Evolutionary conservation across 1,140 invertebrate species (phyloP).

Genomic region (Carposina sasakii): DNA sequence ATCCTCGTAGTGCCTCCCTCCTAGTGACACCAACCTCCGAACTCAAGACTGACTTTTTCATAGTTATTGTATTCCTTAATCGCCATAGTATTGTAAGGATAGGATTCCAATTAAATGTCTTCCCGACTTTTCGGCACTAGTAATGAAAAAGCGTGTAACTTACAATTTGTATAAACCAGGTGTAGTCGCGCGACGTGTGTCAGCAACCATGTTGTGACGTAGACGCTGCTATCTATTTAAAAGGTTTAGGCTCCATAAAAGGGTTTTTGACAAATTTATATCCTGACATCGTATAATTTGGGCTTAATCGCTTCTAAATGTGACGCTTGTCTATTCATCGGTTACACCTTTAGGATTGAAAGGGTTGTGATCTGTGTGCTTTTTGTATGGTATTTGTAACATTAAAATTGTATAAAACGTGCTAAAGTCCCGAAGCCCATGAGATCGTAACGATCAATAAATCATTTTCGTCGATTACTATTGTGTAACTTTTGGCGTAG

Average conservation of each 20-base stretch:
- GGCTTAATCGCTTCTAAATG: constrained; percentile 35
- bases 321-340: constrained; percentile 29
- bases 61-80: constrained; percentile 43
- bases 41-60: constrained; percentile 65
- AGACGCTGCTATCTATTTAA: constrained; percentile 28
- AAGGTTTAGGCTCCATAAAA: constrained; percentile 30
- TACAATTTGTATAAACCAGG: constrained; percentile 25
- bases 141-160: constrained; percentile 20
- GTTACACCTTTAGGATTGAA: constrained; percentile 41
- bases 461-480: too few relatives aligned
- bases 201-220: constrained; percentile 38
- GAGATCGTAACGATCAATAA: too few relatives aligned
- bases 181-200: constrained; percentile 12
- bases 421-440: too few relatives aligned
- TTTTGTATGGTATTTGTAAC: constrained; percentile 15
- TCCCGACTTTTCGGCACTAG: constrained; percentile 22
- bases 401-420: too few relatives aligned
- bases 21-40: constrained; percentile 60
- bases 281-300: constrained; percentile 32
- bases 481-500: too few relatives aligned
- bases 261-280: constrained; percentile 38
- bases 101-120: constrained; percentile 34
- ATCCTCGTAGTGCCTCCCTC: constrained; percentile 29
- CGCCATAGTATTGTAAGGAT: constrained; percentile 59
- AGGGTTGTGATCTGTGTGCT: constrained; percentile 16